Evolutionary conservation across 2,113 vertebrate species (phyloP).

Genomic region (Notiomystis cincta): DNA sequence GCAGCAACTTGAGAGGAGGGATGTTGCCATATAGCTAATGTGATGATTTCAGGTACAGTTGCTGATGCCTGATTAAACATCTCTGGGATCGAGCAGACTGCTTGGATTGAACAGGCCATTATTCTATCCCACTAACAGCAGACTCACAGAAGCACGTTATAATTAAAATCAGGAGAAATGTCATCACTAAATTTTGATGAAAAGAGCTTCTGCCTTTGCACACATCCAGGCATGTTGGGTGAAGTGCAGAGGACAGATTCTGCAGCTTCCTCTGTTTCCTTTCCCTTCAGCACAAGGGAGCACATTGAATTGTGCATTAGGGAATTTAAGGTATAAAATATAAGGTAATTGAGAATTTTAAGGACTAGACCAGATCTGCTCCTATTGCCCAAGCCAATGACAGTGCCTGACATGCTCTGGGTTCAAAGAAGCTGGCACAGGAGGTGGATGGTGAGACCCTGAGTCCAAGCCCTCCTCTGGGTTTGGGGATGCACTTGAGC

Average conservation of each 20-base stretch:
- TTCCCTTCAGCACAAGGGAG: background rate
- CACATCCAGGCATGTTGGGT: background rate
- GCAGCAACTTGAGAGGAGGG: slow-evolving; percentile 1
- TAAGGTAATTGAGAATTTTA: background rate
- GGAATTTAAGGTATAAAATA: background rate
- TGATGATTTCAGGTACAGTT: slow-evolving; percentile 27
- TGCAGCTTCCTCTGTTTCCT: background rate
- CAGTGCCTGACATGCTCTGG: background rate
- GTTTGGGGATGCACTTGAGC: background rate
- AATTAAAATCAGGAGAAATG: slow-evolving; percentile 50
- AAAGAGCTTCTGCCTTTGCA: background rate
- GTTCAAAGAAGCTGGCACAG: background rate
- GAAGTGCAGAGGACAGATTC: background rate
- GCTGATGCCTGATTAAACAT: slow-evolving; percentile 21
- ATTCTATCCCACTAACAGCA: background rate
- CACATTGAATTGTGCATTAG: background rate
- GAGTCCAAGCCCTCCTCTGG: background rate
- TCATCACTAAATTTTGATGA: background rate
- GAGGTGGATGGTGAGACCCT: background rate
- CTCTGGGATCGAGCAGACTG: slow-evolving; percentile 19
- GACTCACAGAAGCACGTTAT: background rate
- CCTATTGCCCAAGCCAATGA: background rate
- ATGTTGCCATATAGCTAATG: slow-evolving; percentile 17
- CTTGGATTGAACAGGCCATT: background rate
- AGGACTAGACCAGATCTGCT: background rate